A percentile compares a stretch with the other conserved stretches of the same genome.
Evolutionary conservation across 2,888 invertebrate genomes (phyloP).

Genomic region (Rhodophaea formosa): DNA sequence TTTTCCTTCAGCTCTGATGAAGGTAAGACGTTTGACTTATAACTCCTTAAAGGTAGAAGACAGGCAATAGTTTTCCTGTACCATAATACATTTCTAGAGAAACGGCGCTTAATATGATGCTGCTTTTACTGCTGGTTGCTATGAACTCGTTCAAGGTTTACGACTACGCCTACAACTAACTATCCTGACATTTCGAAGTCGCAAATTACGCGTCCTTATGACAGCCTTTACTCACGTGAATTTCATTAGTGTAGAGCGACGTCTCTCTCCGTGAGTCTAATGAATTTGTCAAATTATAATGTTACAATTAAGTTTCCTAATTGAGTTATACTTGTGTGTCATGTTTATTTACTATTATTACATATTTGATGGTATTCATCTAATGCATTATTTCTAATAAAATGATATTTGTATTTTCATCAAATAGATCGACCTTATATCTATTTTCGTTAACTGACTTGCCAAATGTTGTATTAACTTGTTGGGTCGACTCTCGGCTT

Average conservation of each 20-base stretch:
- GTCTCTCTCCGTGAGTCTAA: neutral
- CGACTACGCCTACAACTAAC: neutral
- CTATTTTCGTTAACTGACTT: slow-evolving; percentile 3
- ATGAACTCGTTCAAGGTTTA: neutral
- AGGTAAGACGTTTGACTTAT: neutral
- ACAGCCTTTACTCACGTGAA: neutral
- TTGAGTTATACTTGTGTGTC: neutral
- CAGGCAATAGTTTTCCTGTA: neutral
- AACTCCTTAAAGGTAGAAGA: neutral
- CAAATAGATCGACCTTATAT: neutral
- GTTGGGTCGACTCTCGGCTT: slow-evolving; percentile 14
- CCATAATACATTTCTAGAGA: neutral
- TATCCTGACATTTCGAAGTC: neutral
- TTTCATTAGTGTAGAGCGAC: neutral
- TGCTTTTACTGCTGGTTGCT: neutral
- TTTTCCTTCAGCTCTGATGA: neutral
- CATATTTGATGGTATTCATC: no score
- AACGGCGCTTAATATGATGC: neutral
- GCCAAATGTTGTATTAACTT: slow-evolving; percentile 10
- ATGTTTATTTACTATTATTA: no score
- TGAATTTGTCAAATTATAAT: neutral
- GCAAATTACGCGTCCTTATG: neutral
- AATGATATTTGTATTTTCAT: neutral
- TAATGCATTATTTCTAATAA: no score
- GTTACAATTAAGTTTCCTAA: neutral